Conservation (phyloP, 2,888 invertebrate species). For the Coleophora deauratella region DNA sequence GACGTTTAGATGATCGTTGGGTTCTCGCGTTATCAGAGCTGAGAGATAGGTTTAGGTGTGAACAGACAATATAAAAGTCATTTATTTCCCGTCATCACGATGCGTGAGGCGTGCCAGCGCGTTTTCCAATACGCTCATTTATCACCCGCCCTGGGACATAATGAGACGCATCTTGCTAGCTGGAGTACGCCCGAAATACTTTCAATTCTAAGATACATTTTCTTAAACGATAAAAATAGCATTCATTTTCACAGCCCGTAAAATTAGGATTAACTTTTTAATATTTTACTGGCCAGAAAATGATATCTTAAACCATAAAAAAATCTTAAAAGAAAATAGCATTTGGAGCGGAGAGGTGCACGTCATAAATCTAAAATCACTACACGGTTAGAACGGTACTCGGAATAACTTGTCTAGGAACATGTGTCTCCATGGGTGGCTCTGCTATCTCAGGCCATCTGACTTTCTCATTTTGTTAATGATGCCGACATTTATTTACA, state of each 20-base stretch:
- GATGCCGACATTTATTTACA: constrained; percentile 12
- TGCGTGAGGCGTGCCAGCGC: constrained; percentile 62
- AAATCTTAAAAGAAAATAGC: no score
- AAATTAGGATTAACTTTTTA: no score
- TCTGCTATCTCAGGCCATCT: constrained; percentile 9
- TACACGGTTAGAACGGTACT: no score
- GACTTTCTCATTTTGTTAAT: constrained; percentile 7
- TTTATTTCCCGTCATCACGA: constrained; percentile 67
- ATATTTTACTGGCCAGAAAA: no score
- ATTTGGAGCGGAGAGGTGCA: no score
- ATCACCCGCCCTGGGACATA: constrained; percentile 63
- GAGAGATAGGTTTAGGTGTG: constrained; percentile 63
- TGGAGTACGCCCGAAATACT: constrained; percentile 43
- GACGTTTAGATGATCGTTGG: constrained; percentile 41
- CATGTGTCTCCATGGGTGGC: constrained; percentile 9
- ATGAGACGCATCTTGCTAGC: constrained; percentile 58
- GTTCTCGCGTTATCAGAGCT: constrained; percentile 51
- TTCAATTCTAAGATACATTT: constrained; percentile 19
- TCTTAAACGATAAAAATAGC: no score
- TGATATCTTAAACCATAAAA: no score
- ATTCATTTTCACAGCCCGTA: no score
- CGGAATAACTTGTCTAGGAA: no score
- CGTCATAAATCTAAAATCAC: no score
- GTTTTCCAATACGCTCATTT: constrained; percentile 68
- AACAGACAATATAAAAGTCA: constrained; percentile 69